Evolutionary conservation across 2,797 vertebrate genomes (phyloP).

Genomic region (Bradypus variegatus): DNA sequence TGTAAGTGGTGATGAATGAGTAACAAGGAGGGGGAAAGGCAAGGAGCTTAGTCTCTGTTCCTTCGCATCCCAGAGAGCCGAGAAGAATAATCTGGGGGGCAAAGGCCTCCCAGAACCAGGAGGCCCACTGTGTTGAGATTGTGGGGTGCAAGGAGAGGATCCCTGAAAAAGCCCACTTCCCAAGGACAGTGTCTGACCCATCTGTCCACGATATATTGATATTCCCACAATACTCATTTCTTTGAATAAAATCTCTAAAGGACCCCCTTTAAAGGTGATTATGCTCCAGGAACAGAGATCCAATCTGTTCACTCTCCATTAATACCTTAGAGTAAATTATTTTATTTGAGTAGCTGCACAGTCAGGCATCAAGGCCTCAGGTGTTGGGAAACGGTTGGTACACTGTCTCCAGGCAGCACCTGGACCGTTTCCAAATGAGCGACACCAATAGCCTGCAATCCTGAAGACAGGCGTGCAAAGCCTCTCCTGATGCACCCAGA

Average conservation of each 20-base stretch:
- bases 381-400: neutral
- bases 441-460: accelerated
- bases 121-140: neutral
- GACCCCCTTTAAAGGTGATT: neutral
- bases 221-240: neutral
- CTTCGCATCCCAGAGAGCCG: neutral
- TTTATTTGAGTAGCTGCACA: neutral
- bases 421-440: neutral
- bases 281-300: neutral
- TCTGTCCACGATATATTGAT: neutral
- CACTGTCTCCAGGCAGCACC: neutral
- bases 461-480: accelerated
- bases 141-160: neutral
- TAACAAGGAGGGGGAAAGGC: accelerated
- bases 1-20: too few species aligned
- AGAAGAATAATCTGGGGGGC: neutral
- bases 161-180: neutral
- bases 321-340: neutral
- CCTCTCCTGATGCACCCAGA: neutral
- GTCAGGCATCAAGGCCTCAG: neutral
- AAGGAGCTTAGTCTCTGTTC: neutral
- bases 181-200: accelerated
- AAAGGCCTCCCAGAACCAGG: accelerated
- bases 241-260: neutral
- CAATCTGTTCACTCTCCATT: neutral